A percentile compares a stretch with the other conserved stretches of the same genome.
Evolutionary conservation across 2,888 invertebrate genomes (phyloP).

Genomic region (Bhutanitis thaidina): DNA sequence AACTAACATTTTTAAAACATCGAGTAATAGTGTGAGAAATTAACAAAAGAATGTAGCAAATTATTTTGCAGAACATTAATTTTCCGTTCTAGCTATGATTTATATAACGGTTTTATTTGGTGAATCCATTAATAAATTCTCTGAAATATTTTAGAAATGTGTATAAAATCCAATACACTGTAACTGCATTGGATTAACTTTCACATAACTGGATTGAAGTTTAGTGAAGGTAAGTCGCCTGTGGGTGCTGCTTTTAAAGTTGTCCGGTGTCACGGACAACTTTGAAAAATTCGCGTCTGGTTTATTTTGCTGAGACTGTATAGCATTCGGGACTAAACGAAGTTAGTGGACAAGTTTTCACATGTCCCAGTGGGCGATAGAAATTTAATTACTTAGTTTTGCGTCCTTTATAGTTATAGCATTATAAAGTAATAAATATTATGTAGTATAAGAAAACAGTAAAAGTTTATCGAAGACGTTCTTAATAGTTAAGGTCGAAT

Average conservation of each 20-base stretch:
- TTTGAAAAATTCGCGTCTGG: constrained; percentile 67
- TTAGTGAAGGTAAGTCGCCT: constrained; percentile 14
- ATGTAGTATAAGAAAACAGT: no score
- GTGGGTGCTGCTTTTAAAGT: constrained; percentile 30
- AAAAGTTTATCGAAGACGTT: no score
- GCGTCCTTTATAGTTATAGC: not conserved
- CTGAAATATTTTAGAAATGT: no score
- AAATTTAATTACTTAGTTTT: constrained; percentile 14
- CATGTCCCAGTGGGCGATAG: constrained; percentile 8
- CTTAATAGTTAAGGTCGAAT: no score
- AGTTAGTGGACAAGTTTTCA: constrained; percentile 10
- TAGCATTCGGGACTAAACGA: constrained; percentile 25
- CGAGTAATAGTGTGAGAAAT: no score
- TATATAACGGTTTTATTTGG: no score
- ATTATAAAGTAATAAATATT: no score
- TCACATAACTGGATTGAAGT: constrained; percentile 10
- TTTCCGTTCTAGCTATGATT: no score
- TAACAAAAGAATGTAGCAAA: no score
- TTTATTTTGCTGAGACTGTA: constrained; percentile 67
- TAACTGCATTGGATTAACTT: constrained; percentile 1
- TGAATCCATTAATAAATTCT: no score
- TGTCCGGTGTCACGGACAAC: constrained; percentile 33
- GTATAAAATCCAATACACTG: not conserved
- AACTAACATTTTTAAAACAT: no score
- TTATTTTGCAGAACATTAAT: no score